These are phyloP conservation scores for Tragelaphus buxtoni DNA, from an alignment of 2,113 vertebrate genomes.

Conservation along the genomic window DNA sequence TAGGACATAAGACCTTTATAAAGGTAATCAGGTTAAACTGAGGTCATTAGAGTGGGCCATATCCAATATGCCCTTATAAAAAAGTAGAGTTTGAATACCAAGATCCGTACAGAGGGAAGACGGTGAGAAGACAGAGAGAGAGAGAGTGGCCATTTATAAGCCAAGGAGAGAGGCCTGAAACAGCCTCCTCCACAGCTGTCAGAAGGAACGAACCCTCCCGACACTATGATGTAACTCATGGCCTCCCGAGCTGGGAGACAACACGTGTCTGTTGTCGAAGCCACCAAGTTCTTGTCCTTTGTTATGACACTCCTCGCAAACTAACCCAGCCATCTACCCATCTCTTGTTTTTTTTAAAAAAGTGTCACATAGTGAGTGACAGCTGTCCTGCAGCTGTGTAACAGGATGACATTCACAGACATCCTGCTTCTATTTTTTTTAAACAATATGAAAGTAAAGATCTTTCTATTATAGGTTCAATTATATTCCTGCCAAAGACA, in stretches of 20 bases:
- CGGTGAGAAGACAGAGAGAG: fast-evolving
- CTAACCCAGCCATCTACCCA: not conserved
- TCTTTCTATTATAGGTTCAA: not conserved
- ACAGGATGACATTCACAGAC: not conserved
- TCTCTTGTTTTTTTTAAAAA: not conserved
- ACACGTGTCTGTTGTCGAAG: not conserved
- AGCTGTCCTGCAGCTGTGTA: not conserved
- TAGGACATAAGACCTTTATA: not conserved
- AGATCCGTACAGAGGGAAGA: not conserved
- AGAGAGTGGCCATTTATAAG: not conserved
- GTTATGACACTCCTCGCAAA: not conserved
- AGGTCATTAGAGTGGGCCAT: not conserved
- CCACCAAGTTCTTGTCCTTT: not conserved
- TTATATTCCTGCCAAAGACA: not conserved
- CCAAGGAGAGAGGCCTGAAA: not conserved
- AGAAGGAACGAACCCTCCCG: not conserved
- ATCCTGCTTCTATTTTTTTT: not conserved
- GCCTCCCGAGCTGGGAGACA: not conserved
- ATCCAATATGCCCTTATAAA: not conserved
- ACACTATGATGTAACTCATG: not conserved
- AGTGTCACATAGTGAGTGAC: not conserved
- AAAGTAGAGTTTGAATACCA: not conserved
- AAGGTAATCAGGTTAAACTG: not conserved
- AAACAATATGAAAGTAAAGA: not conserved
- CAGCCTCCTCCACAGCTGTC: fast-evolving